phyloP scores from a whole-genome alignment of 2,797 vertebrate species.

The Selene dorsalis region DNA sequence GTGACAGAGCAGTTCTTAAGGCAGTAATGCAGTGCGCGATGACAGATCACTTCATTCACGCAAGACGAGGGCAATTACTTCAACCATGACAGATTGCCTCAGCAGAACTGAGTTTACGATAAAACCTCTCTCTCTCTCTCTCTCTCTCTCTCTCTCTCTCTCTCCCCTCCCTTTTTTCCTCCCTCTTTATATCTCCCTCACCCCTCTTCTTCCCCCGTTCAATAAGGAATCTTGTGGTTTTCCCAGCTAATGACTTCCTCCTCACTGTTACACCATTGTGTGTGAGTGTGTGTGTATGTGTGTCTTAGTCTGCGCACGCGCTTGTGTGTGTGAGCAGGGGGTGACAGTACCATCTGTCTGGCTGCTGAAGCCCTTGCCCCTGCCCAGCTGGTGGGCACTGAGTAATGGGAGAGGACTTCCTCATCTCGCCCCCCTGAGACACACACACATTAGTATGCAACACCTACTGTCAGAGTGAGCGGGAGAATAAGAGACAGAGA shows the following conservation, averaged over 20 bases:
- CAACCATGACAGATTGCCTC: conserved; percentile 88
- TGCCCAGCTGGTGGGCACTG: conserved; percentile 87
- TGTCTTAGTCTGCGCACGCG: conserved; percentile 59
- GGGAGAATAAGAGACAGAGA: conserved; percentile 67
- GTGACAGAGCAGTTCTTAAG: conserved; percentile 59
- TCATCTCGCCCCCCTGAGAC: conserved; percentile 82
- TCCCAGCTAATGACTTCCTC: conserved; percentile 83
- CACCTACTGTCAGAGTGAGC: conserved; percentile 81
- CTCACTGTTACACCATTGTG: conserved; percentile 73
- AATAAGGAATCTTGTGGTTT: conserved; percentile 80
- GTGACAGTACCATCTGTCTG: conserved; percentile 88
- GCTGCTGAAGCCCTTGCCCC: conserved; percentile 87
- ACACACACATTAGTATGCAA: conserved; percentile 83
- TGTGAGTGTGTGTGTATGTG: conserved; percentile 50
- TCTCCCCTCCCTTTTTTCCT: conserved; percentile 13
- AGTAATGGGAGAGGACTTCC: conserved; percentile 86
- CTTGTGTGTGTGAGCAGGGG: conserved; percentile 74
- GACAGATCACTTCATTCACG: conserved; percentile 84
- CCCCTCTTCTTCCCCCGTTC: conserved; percentile 60
- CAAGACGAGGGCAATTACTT: conserved; percentile 86
- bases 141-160: conserved; percentile 32
- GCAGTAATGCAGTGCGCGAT: conserved; percentile 78
- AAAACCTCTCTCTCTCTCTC: conserved; percentile 56
- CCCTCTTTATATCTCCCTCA: conserved; percentile 54
- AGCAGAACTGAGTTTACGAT: conserved; percentile 84